Base-by-base conservation (phyloP, 2,888 invertebrate genomes). In the Hemistola chrysoprasaria region DNA sequence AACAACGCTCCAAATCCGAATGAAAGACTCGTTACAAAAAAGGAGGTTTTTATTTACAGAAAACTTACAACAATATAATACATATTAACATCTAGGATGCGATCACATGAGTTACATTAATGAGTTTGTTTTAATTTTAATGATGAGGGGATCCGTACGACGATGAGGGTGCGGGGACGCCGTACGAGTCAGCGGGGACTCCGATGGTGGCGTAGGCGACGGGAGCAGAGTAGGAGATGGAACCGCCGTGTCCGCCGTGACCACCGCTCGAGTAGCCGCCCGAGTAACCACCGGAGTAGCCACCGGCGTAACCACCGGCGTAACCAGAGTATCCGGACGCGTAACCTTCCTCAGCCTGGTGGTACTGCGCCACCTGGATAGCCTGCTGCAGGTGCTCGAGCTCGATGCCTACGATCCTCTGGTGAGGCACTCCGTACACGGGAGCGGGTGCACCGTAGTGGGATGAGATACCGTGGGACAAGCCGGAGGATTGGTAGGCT, bases 321-420 rank as follows among this genome's bases (percentile, higher is more conserved):
- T 4, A 72, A 78, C 56, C 87, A 62, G 81, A 78, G 52, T 72
- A 71, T 6, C 78, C 78, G 26, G 65, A 48, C 8, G 76, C 63
- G 66, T 85, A 71, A 45, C 90, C 91, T 52, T 92, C 91, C 44
- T 91, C 90, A 50, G 92, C 91, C 76, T 95, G 95, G 70, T 94
- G 92, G 90, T 94, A 95, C 72, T 96, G 95, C 16, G 96, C 96
- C 22, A 96, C 95, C 77, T 96, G 95, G 78, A 96, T 93, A 51
- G 95, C 95, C 67, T 95, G 95, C 69, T 95, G 94, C 64, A 95
- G 92, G 50, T 95, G 95, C 67, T 95, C 96, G 45, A 96, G 91
- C 78, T 95, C 95, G 65, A 96, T 93, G 44, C 95, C 96, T 43
- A 95, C 95, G 48, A 96, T 93, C 53, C 93, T 91, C 31, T 91